phyloP scores from a whole-genome alignment of 35 echinoderm and acorn worm species.

The Diadema setosum region DNA sequence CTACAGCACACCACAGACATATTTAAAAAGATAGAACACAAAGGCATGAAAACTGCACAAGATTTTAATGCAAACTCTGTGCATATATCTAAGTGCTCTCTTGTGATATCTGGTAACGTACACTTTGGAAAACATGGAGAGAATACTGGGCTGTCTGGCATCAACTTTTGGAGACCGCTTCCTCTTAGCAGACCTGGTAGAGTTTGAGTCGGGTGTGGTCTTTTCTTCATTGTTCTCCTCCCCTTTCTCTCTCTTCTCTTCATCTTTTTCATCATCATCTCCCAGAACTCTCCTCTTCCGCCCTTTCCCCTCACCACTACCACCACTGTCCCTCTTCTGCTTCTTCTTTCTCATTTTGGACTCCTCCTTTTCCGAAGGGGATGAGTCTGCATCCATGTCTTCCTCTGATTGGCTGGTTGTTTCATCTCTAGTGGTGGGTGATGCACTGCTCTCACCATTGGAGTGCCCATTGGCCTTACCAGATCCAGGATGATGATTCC shows the following conservation, averaged over 20 bases:
- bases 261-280: constrained; percentile 2
- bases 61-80: background rate
- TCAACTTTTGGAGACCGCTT: constrained; percentile 79
- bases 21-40: too few relatives aligned
- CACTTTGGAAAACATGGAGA: constrained; percentile 96
- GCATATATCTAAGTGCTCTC: background rate
- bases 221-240: background rate
- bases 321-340: background rate
- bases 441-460: background rate
- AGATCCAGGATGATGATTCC: background rate
- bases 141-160: constrained; percentile 88
- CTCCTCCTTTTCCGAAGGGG: background rate
- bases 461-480: constrained; percentile 15
- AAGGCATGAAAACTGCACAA: too few relatives aligned
- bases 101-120: constrained; percentile 30
- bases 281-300: constrained; percentile 68
- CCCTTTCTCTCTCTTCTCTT: background rate
- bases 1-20: too few relatives aligned
- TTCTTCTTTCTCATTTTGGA: constrained; percentile 12
- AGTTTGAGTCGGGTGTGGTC: background rate
- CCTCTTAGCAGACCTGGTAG: constrained; percentile 23
- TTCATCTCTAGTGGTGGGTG: background rate
- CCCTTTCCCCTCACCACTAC: constrained; percentile 36
- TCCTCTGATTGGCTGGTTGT: constrained; percentile 80
- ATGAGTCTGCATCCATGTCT: constrained; percentile 48